A percentile compares a stretch with the other conserved stretches of the same genome.
These are phyloP conservation scores for Phymorhynchus buccinoides DNA, from an alignment of 1,140 invertebrate genomes.

Conservation along the genomic window DNA sequence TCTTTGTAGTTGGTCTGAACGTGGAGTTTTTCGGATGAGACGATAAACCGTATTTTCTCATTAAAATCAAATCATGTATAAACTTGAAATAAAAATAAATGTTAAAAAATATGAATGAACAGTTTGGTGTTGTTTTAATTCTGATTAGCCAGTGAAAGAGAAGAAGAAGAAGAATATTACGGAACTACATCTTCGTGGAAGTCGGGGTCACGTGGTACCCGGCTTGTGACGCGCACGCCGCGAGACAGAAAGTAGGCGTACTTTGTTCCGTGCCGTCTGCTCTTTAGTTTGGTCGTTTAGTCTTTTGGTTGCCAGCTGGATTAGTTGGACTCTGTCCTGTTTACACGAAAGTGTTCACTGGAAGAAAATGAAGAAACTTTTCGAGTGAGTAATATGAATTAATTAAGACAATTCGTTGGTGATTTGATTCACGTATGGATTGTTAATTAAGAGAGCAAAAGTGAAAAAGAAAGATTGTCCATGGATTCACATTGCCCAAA, in stretches of 20 bases:
- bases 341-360: neutral
- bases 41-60: neutral
- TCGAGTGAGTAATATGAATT: slow-evolving; percentile 2
- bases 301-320: neutral
- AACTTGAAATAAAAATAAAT: too few relatives aligned
- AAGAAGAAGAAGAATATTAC: neutral
- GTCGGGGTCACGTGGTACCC: neutral
- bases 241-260: neutral
- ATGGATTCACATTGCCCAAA: too few relatives aligned
- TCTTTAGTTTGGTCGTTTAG: neutral
- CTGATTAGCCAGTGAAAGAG: neutral
- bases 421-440: too few relatives aligned
- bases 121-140: too few relatives aligned
- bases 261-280: neutral
- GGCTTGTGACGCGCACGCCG: neutral
- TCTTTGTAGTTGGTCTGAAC: too few relatives aligned
- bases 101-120: too few relatives aligned
- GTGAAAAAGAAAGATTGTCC: too few relatives aligned
- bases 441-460: too few relatives aligned
- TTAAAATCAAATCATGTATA: neutral
- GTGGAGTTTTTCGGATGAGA: too few relatives aligned
- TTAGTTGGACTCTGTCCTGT: neutral
- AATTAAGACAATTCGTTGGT: too few relatives aligned
- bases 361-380: neutral
- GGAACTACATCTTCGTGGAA: neutral